These are phyloP conservation scores for Coptodon rendalli DNA, from an alignment of 2,113 vertebrate genomes.

Conservation along the genomic window DNA sequence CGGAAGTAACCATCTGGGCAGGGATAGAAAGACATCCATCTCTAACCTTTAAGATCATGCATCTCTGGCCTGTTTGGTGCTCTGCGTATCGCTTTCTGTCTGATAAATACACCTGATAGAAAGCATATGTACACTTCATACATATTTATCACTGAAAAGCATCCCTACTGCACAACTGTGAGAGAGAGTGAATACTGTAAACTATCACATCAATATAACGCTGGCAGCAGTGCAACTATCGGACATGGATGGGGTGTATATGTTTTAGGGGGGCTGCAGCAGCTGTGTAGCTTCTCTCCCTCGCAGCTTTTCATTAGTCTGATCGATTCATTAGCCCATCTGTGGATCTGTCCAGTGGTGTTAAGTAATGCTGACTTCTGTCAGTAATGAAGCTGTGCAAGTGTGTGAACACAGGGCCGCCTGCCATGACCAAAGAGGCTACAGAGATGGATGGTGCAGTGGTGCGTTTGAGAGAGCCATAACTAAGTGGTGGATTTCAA, in stretches of 20 bases:
- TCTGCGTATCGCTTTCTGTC: background rate
- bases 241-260: background rate
- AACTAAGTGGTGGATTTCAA: background rate
- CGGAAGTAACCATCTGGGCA: background rate
- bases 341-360: background rate
- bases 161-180: background rate
- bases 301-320: conserved; percentile 21
- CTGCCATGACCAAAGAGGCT: background rate
- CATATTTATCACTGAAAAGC: background rate
- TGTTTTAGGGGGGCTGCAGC: background rate
- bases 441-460: background rate
- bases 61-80: background rate
- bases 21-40: background rate
- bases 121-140: background rate
- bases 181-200: background rate
- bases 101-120: background rate
- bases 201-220: conserved; percentile 12
- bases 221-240: background rate
- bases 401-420: background rate
- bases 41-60: background rate
- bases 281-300: conserved; percentile 36
- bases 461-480: background rate
- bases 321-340: conserved; percentile 5
- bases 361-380: background rate
- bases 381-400: conserved; percentile 5